Percentiles rank a stretch among this genome's conserved stretches.
Evolutionary conservation across 2,888 invertebrate genomes (phyloP).

Genomic region (Drosophila subsilvestris): DNA sequence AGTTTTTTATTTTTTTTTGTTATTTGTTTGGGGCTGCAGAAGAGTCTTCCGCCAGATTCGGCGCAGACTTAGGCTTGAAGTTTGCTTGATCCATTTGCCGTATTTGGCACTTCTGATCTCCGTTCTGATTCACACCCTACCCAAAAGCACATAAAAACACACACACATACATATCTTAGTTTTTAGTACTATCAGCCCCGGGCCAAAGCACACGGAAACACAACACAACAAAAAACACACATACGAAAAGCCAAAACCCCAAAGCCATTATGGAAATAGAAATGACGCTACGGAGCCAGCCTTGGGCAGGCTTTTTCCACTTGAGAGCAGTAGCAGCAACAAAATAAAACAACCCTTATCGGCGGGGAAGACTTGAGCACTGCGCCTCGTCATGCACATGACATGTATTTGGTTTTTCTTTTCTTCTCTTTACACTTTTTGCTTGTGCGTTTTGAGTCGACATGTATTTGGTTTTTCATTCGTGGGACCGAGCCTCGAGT

Average conservation of each 20-base stretch:
- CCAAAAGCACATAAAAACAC: conserved; percentile 8
- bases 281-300: conserved; percentile 64
- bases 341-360: conserved; percentile 1
- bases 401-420: background rate
- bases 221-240: conserved; percentile 27
- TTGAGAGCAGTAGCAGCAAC: conserved; percentile 7
- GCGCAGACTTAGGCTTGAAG: background rate
- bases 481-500: too few species aligned
- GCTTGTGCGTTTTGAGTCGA: background rate
- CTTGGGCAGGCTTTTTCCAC: conserved; percentile 32
- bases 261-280: conserved; percentile 75
- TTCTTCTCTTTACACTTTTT: too few species aligned
- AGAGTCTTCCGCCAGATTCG: background rate
- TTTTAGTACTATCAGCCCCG: conserved; percentile 55
- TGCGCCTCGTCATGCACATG: background rate
- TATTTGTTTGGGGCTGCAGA: background rate
- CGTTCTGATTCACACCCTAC: conserved; percentile 4
- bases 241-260: conserved; percentile 24
- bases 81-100: conserved; percentile 2
- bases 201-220: conserved; percentile 29
- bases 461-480: background rate
- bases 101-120: background rate
- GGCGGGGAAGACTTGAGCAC: background rate
- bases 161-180: background rate
- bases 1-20: background rate